Conservation (phyloP, 2,797 vertebrate species). For the Staurois parvus region DNA sequence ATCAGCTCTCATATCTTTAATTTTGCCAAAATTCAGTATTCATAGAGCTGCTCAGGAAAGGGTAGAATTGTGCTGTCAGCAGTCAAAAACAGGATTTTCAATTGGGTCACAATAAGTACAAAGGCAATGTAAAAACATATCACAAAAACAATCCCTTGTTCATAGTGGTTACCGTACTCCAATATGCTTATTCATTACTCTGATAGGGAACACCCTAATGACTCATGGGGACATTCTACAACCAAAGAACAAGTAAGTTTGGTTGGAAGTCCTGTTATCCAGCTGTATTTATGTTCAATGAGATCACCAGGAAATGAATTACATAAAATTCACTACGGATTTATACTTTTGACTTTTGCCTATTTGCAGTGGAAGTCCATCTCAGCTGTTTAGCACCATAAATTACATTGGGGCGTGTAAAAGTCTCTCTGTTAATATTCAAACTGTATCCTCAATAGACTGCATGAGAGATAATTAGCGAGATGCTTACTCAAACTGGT, state of each 20-base stretch:
- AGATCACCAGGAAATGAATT: slow-evolving; percentile 13
- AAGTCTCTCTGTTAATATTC: not conserved
- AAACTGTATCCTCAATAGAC: not conserved
- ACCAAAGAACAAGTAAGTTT: not conserved
- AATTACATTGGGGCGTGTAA: not conserved
- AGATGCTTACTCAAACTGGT: not conserved
- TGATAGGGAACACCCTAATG: slow-evolving; percentile 11
- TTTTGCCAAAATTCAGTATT: too few species aligned
- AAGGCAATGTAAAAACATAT: too few species aligned
- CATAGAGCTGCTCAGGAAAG: too few species aligned
- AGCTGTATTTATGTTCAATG: slow-evolving; percentile 12
- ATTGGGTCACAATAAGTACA: too few species aligned
- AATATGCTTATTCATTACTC: not conserved
- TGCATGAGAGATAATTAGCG: not conserved
- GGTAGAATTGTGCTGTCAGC: too few species aligned
- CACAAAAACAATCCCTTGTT: too few species aligned
- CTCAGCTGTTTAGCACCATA: not conserved
- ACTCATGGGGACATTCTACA: slow-evolving; percentile 3
- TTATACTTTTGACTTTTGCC: not conserved
- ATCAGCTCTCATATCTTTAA: too few species aligned
- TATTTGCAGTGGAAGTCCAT: not conserved
- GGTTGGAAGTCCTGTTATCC: not conserved
- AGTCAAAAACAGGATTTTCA: too few species aligned
- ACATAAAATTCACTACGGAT: not conserved
- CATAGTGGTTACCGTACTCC: not conserved